Conservation (phyloP, 1,140 invertebrate species). For the Trialeurodes vaporariorum region DNA sequence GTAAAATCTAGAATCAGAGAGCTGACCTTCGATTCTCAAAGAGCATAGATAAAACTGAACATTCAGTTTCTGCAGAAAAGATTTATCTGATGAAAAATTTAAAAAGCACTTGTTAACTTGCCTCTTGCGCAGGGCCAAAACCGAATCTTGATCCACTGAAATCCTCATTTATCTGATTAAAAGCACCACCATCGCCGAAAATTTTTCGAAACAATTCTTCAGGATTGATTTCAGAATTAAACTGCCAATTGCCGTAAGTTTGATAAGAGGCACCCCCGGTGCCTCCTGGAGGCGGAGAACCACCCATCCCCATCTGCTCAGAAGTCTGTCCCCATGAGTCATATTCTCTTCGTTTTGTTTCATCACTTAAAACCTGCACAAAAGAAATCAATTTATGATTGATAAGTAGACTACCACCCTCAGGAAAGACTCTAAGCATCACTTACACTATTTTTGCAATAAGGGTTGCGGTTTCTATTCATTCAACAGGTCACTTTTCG, state of each 20-base stretch:
- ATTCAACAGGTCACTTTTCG: too few species aligned
- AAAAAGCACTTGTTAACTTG: too few species aligned
- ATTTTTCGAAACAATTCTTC: slow-evolving; percentile 89
- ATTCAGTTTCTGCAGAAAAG: too few species aligned
- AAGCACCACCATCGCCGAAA: slow-evolving; percentile 59
- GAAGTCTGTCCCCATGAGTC: slow-evolving; percentile 84
- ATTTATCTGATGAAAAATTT: too few species aligned
- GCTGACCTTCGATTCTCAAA: too few species aligned
- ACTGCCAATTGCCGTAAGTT: slow-evolving; percentile 57
- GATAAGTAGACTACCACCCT: too few species aligned
- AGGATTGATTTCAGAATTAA: slow-evolving; percentile 77
- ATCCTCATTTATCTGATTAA: slow-evolving; percentile 40
- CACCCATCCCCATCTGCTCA: slow-evolving; percentile 62
- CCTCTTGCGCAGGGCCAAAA: slow-evolving; percentile 80
- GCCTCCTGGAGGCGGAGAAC: slow-evolving; percentile 20
- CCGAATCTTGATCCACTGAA: slow-evolving; percentile 72
- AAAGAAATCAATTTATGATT: slow-evolving; percentile 13
- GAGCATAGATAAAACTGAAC: too few species aligned
- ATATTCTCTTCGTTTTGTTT: slow-evolving; percentile 81
- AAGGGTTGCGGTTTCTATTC: too few species aligned
- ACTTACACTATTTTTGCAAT: too few species aligned
- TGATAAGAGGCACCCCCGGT: slow-evolving; percentile 40
- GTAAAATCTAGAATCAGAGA: too few species aligned
- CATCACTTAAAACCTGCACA: slow-evolving; percentile 87
- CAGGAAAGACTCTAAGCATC: too few species aligned